Base-by-base conservation (phyloP, 2,888 invertebrate species). In the Habrosyne pyritoides region DNA sequence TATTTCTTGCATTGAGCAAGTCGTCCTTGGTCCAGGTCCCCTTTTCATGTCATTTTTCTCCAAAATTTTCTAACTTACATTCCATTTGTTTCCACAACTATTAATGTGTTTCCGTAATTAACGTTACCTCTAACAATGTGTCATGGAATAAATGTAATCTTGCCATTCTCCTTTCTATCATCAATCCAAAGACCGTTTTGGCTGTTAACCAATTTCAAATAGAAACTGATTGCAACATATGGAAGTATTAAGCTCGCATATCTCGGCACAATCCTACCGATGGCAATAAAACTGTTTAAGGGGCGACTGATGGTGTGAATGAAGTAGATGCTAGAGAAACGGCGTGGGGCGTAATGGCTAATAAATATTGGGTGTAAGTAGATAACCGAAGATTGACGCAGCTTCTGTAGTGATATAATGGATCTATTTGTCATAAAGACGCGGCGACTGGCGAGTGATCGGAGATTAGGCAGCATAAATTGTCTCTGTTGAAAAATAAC, bases 251-350 rank as follows among this genome's bases (percentile, higher is more conserved):
- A 7, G 2, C 8, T 7, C 8, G 18, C 8, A 36, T 55, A 61
- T 64, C 57, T 61, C 54, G n/a, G 57, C 57, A 53, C 53, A 24
- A 52, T 46, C 50, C 53, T 48, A 21, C 51, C 57, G 47, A 53
- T 53, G 56, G 60, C 53, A 60, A 59, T 63, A 64, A 62, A 65
- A 64, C 56, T 52, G 58, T 64, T 65, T 65, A 63, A 63, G 59
- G 60, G 59, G 54, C 67, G 60, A 65, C 64, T 56, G 54, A 52
- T 53, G 57, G 59, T 55, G 60, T 59, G 61, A 63, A 62, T 60
- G 61, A 56, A 56, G 53, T 62, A 47, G 42, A 42, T 18, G 42
- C 18, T 42, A 18, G 42, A 42, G 42, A n/a, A 42, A 42, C 18
- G 7, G 42, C 42, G 42, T 42, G 42, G 42, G 42, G 42, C 50